Percentiles rank a stretch among this genome's conserved stretches.
Evolutionary conservation across 1,140 invertebrate species (phyloP).

Genomic region (Dinoponera quadriceps): DNA sequence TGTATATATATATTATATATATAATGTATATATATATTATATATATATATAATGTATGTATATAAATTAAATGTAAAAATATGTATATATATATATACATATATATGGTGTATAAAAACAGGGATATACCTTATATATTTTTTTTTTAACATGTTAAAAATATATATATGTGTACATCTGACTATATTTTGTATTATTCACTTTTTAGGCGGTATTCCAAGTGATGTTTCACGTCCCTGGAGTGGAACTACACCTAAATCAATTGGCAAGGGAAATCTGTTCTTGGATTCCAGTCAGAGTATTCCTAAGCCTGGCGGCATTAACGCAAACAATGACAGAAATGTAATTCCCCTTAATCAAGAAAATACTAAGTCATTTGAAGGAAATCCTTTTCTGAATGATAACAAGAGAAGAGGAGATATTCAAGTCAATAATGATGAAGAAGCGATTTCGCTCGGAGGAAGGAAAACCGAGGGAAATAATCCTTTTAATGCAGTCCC

Average conservation of each 20-base stretch:
- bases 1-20: background rate
- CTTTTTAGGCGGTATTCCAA: slow-evolving; percentile 19
- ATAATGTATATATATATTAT: background rate
- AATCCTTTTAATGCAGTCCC: slow-evolving; percentile 6
- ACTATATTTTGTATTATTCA: background rate
- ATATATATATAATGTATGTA: background rate
- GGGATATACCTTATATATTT: too few relatives aligned
- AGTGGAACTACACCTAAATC: slow-evolving; percentile 31
- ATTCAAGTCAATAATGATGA: background rate
- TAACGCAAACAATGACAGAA: background rate
- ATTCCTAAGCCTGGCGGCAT: background rate
- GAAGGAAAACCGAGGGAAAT: slow-evolving; percentile 9
- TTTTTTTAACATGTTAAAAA: too few relatives aligned
- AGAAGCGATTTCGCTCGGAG: background rate
- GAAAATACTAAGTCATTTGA: slow-evolving; percentile 10
- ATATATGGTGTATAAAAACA: too few relatives aligned
- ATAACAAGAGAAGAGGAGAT: background rate
- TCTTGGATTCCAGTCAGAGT: slow-evolving; percentile 27
- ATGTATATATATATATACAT: too few relatives aligned
- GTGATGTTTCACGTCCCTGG: background rate
- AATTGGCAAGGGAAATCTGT: slow-evolving; percentile 58
- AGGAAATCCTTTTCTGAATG: slow-evolving; percentile 48
- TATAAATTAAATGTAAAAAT: too few relatives aligned
- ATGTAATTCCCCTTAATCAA: slow-evolving; percentile 6
- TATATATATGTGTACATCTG: background rate